phyloP scores from a whole-genome alignment of 2,113 vertebrate species.

The Oophaga pumilio region DNA sequence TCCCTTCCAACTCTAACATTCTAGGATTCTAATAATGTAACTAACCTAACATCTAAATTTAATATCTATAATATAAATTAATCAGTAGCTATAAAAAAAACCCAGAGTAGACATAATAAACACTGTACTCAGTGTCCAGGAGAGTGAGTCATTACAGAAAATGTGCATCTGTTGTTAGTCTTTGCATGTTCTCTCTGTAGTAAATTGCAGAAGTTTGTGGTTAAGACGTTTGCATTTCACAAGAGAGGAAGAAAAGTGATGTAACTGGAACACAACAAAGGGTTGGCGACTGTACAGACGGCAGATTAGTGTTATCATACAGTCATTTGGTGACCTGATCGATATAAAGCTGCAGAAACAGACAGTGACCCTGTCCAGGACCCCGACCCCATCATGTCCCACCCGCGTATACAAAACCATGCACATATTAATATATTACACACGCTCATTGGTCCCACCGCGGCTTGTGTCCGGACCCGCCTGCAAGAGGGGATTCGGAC shows the following conservation, averaged over 20 bases:
- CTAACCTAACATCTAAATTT: neutral
- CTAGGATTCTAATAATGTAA: neutral
- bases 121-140: neutral
- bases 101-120: neutral
- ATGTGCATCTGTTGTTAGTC: neutral
- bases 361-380: no score
- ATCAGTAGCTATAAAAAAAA: neutral
- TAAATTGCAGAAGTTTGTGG: constrained; percentile 47
- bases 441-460: no score
- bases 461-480: no score
- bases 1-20: no score
- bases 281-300: neutral
- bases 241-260: constrained; percentile 46
- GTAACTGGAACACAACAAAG: neutral
- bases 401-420: no score
- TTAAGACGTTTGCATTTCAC: constrained; percentile 48
- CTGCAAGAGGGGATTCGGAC: no score
- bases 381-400: no score
- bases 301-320: neutral
- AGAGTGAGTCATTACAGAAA: neutral
- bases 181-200: neutral
- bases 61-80: neutral
- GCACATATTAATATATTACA: no score
- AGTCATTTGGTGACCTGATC: no score
- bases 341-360: no score